Percentiles rank a stretch among this genome's conserved stretches.
Evolutionary conservation across 2,888 invertebrate species (phyloP).

Genomic region (Epicampocera succincta): DNA sequence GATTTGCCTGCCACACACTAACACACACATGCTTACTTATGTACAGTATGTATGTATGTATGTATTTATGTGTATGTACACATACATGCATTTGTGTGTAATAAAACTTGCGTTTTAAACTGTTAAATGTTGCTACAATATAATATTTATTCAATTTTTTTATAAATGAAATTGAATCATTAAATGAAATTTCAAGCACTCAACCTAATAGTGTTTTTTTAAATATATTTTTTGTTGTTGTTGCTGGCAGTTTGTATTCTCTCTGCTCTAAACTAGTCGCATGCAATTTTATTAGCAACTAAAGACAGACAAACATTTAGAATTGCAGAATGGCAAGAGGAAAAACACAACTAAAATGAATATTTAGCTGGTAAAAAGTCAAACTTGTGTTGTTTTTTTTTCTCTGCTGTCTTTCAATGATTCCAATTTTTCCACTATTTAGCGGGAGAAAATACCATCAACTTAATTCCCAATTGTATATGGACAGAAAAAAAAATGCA

Average conservation of each 20-base stretch:
- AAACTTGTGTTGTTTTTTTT: slow-evolving; percentile 29
- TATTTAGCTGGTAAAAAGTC: slow-evolving; percentile 28
- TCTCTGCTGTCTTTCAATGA: slow-evolving; percentile 43
- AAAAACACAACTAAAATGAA: slow-evolving; percentile 9
- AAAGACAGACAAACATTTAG: slow-evolving; percentile 30
- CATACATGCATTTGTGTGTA: too few species aligned
- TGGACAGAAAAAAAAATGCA: slow-evolving; percentile 20
- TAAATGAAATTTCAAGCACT: slow-evolving; percentile 66
- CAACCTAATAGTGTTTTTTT: slow-evolving; percentile 35
- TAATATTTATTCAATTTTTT: slow-evolving; percentile 59
- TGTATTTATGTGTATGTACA: too few species aligned
- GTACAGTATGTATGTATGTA: too few species aligned
- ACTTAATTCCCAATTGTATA: slow-evolving; percentile 48
- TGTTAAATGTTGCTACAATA: slow-evolving; percentile 60
- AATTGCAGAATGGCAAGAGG: neutral
- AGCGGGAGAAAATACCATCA: slow-evolving; percentile 60
- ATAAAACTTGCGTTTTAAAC: slow-evolving; percentile 11
- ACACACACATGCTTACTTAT: too few species aligned
- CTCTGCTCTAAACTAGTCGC: slow-evolving; percentile 55
- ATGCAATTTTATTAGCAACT: slow-evolving; percentile 60
- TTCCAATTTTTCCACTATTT: slow-evolving; percentile 51
- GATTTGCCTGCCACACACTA: too few species aligned
- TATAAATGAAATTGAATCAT: slow-evolving; percentile 68
- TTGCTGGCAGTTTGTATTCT: neutral
- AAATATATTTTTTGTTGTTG: slow-evolving; percentile 1